These are phyloP conservation scores for Tachystola acroxantha DNA, from an alignment of 2,888 invertebrate species.

Conservation along the genomic window DNA sequence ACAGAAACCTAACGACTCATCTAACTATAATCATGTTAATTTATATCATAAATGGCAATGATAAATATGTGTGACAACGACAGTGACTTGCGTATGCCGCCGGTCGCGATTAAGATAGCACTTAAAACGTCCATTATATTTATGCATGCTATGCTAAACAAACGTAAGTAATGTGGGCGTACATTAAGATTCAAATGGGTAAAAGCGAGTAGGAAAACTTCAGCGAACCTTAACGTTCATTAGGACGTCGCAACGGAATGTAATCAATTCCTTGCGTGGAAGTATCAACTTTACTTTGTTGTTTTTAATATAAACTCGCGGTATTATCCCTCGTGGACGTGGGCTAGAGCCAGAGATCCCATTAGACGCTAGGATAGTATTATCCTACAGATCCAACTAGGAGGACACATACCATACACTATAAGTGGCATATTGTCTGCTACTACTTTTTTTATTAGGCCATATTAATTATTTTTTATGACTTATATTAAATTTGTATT, in stretches of 20 bases:
- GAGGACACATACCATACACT: no score
- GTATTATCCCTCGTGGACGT: no score
- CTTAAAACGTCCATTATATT: not conserved
- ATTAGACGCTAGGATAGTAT: no score
- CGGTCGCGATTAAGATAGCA: slow-evolving; percentile 3
- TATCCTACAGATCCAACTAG: no score
- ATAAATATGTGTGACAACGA: not conserved
- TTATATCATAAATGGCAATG: not conserved
- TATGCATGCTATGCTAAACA: slow-evolving; percentile 7
- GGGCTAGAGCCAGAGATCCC: no score
- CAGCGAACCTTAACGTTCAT: not conserved
- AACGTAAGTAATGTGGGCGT: not conserved
- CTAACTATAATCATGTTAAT: no score
- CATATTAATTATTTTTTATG: no score
- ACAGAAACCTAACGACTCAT: no score
- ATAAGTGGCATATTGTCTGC: no score
- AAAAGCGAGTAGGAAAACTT: not conserved
- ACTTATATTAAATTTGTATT: no score
- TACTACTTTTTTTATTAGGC: no score
- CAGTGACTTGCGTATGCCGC: not conserved
- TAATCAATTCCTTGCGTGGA: not conserved
- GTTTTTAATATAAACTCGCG: no score
- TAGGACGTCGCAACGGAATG: not conserved
- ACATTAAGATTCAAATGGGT: slow-evolving; percentile 1
- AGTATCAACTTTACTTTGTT: not conserved